Base-by-base conservation (phyloP, 2,888 invertebrate species). In the Liodrosophila aerea region DNA sequence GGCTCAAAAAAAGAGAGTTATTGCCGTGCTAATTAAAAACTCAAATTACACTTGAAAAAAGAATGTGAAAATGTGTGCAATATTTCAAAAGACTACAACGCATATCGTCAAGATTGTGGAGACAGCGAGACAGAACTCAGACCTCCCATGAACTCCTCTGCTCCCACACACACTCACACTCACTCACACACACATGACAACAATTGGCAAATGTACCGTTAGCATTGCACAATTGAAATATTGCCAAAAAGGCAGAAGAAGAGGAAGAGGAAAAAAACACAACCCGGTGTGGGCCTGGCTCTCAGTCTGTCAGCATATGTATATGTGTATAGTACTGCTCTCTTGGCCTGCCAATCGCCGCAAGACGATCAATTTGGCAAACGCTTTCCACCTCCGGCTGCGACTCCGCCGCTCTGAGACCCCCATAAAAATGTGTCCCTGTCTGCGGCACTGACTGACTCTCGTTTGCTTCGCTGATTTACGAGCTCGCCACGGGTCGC, bases 401-500 rank as follows among this genome's bases (percentile, higher is more conserved):
- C 11, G 31, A 39, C 44, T 36, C 52, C 12, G 11, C 13, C 22
- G 31, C 34, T 33, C 43, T n/a, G 37, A 45, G 52, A 57, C 54
- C 47, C 46, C 54, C 53, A 54, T 47, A 54, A 50, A 50, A 52
- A 45, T 22, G 56, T 56, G 13, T 30, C 54, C 18, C 41, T 52
- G 50, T 57, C 51, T 37, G 9, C 43, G 13, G 34, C 57, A 15
- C 72, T 69, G 72, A 72, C 74, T 64, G 76, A 71, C 74, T 81
- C 78, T 83, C 81, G 78, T 83, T 87, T 76, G 73, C 58, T 68
- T 57, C 53, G 70, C 76, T 87, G 87, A 87, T 87, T 87, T 87
- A 87, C 86, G 87, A 87, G 85, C 81, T 86, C 87, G 80, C 76
- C 86, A 82, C 76, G 83, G 76, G 80, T 68, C 40, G 66, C 50